A percentile compares a stretch with the other conserved stretches of the same genome.
phyloP scores from a whole-genome alignment of 2,888 invertebrate species.

The Lithophane socia region DNA sequence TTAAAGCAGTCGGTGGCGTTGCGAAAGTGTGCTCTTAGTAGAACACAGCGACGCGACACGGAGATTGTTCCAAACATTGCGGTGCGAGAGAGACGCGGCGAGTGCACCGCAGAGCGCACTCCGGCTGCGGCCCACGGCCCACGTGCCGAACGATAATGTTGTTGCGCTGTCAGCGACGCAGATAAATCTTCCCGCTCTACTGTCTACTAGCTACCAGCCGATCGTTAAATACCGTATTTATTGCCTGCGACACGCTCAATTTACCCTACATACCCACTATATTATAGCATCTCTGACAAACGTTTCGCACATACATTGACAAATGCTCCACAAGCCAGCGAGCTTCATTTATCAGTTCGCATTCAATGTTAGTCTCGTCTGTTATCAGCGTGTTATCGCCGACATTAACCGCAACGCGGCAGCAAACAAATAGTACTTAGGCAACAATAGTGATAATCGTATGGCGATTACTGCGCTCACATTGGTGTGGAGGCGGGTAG shows the following conservation, averaged over 20 bases:
- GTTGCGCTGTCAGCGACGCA: constrained; percentile 75
- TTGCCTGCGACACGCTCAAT: constrained; percentile 62
- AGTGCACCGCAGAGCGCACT: constrained; percentile 57
- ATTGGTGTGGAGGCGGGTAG: constrained; percentile 74
- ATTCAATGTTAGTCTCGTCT: constrained; percentile 67
- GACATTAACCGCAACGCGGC: constrained; percentile 72
- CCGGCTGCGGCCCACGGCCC: constrained; percentile 71
- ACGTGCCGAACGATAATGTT: constrained; percentile 79
- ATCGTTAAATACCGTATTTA: constrained; percentile 75
- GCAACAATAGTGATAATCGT: constrained; percentile 79
- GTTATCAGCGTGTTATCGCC: constrained; percentile 72
- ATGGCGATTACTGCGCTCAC: constrained; percentile 74
- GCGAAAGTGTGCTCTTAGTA: constrained; percentile 69
- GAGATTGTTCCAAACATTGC: constrained; percentile 69
- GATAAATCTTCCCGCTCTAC: constrained; percentile 75
- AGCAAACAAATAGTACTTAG: constrained; percentile 73
- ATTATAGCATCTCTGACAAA: constrained; percentile 53
- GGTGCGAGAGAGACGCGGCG: constrained; percentile 73
- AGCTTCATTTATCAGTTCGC: constrained; percentile 65
- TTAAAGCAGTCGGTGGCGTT: constrained; percentile 64
- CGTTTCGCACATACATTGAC: constrained; percentile 42
- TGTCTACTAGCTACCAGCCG: constrained; percentile 69
- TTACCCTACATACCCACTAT: constrained; percentile 48
- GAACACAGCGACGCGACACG: constrained; percentile 65
- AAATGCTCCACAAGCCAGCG: constrained; percentile 48